These are phyloP conservation scores for Crypturellus undulatus DNA, from an alignment of 2,113 vertebrate genomes.

Conservation along the genomic window DNA sequence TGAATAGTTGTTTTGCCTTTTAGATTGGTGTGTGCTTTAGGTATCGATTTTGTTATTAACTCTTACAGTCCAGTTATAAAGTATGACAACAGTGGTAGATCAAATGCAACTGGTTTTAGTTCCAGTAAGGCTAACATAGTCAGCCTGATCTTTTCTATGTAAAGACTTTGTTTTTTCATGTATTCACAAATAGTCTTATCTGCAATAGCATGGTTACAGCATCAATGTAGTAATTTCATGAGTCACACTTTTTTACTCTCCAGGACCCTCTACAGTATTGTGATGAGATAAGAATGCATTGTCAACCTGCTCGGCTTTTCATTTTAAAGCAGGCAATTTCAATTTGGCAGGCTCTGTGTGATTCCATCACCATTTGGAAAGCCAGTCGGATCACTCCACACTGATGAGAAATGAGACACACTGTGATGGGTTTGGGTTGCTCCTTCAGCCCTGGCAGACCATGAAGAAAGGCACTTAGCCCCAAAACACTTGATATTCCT, in stretches of 20 bases:
- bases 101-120: background rate
- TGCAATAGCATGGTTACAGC: background rate
- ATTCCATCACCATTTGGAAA: slow-evolving; percentile 76
- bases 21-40: background rate
- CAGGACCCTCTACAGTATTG: background rate
- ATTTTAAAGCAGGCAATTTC: slow-evolving; percentile 66
- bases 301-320: slow-evolving; percentile 42
- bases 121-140: background rate
- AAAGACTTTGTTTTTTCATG: background rate
- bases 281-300: background rate
- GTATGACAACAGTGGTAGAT: background rate
- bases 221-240: background rate
- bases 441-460: slow-evolving; percentile 20
- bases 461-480: slow-evolving; percentile 26
- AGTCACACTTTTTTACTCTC: background rate
- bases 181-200: background rate
- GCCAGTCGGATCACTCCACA: background rate
- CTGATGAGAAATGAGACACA: slow-evolving; percentile 51
- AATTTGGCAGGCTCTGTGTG: slow-evolving; percentile 55
- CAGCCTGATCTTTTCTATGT: background rate
- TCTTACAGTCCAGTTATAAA: background rate
- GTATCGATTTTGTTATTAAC: background rate
- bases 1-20: background rate
- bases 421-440: slow-evolving; percentile 23
- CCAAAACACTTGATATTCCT: slow-evolving; percentile 16